A percentile compares a stretch with the other conserved stretches of the same genome.
phyloP scores from a whole-genome alignment of 2,888 invertebrate genomes.

The Cantharis flavilabris region DNA sequence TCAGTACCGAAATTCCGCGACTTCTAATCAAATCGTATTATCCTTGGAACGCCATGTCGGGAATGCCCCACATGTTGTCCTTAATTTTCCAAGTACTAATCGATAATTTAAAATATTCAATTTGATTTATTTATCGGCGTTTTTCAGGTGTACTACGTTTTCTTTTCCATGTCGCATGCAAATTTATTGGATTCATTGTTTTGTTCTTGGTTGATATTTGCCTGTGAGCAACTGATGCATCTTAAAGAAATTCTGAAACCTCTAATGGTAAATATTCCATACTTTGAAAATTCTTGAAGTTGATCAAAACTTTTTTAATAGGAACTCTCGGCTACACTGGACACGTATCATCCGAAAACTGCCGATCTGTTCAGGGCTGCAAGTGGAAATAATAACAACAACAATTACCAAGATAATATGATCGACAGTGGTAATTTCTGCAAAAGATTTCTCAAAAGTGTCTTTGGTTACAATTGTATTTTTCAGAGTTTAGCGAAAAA shows the following conservation, averaged over 20 bases:
- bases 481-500: constrained; percentile 46
- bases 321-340: constrained; percentile 80
- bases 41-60: constrained; percentile 75
- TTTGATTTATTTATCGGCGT: constrained; percentile 1
- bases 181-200: constrained; percentile 75
- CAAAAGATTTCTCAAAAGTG: neutral
- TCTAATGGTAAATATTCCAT: constrained; percentile 62
- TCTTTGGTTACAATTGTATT: neutral
- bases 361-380: constrained; percentile 70
- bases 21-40: constrained; percentile 78
- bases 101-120: neutral
- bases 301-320: constrained; percentile 25
- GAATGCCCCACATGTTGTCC: constrained; percentile 68
- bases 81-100: constrained; percentile 66
- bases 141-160: constrained; percentile 52
- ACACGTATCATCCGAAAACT: constrained; percentile 76
- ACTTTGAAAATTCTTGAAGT: neutral
- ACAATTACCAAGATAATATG: constrained; percentile 45
- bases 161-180: constrained; percentile 54
- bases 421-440: constrained; percentile 43
- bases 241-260: constrained; percentile 86
- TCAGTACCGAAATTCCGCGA: constrained; percentile 71
- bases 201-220: constrained; percentile 83
- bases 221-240: constrained; percentile 85
- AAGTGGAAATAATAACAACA: constrained; percentile 49